Conservation (phyloP, 2,888 invertebrate species). For the Eurytoma californica region DNA sequence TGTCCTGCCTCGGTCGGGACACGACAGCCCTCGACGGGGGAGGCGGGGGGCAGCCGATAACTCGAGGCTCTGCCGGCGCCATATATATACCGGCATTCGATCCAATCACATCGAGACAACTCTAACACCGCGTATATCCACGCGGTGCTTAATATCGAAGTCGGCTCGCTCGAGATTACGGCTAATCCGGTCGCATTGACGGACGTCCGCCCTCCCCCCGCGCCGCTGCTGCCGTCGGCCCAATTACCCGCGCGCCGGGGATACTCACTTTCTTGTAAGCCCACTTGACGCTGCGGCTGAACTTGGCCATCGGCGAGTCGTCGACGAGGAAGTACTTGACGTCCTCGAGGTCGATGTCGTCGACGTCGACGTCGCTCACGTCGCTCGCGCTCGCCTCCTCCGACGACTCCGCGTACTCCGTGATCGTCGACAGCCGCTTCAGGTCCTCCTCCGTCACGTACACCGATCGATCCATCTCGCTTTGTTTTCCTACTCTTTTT, state of each 20-base stretch:
- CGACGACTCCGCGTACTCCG: slow-evolving; percentile 64
- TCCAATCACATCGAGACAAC: neutral
- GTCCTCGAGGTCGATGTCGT: slow-evolving; percentile 54
- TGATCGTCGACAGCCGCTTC: slow-evolving; percentile 67
- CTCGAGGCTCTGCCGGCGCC: neutral
- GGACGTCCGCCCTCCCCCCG: neutral
- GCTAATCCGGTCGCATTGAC: slow-evolving; percentile 1
- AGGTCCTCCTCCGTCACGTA: slow-evolving; percentile 61
- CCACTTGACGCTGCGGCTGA: slow-evolving; percentile 68
- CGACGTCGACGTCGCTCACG: slow-evolving; percentile 11
- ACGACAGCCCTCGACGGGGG: too few species aligned
- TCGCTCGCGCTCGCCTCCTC: slow-evolving; percentile 28
- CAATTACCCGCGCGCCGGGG: neutral
- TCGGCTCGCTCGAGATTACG: neutral
- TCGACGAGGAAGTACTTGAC: slow-evolving; percentile 67
- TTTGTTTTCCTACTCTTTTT: neutral
- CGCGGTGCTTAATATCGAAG: neutral
- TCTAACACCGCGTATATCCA: neutral
- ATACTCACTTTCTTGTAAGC: slow-evolving; percentile 67
- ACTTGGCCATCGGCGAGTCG: slow-evolving; percentile 68
- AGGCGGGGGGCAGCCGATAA: too few species aligned
- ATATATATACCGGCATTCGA: neutral
- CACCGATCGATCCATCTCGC: slow-evolving; percentile 62
- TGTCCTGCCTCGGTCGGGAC: too few species aligned
- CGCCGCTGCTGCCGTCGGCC: neutral